phyloP scores from a whole-genome alignment of 2,113 vertebrate genomes.

The Petromus typicus region DNA sequence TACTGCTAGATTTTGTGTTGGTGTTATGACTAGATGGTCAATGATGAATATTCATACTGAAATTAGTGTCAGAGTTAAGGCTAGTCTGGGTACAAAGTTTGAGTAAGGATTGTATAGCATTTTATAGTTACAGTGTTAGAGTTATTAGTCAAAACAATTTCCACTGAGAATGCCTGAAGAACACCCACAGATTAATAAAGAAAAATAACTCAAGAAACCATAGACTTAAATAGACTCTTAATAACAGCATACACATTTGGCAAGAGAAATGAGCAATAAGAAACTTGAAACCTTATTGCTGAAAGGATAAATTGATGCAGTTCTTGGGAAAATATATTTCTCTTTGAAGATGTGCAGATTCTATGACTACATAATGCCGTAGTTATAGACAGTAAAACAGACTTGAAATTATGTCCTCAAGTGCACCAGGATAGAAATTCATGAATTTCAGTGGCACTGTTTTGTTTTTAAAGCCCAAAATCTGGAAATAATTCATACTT shows the following conservation, averaged over 20 bases:
- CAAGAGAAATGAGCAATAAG: neutral
- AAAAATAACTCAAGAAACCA: neutral
- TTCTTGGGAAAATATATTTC: neutral
- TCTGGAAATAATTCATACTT: conserved; percentile 9
- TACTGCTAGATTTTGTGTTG: neutral
- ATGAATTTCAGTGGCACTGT: neutral
- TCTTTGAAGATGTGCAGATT: neutral
- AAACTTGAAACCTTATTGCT: neutral
- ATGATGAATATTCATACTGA: neutral
- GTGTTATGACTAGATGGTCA: neutral
- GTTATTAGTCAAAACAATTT: neutral
- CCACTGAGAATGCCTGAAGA: neutral
- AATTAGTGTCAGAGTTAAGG: neutral
- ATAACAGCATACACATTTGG: neutral
- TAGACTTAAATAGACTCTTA: neutral
- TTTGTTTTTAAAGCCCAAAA: conserved; percentile 10
- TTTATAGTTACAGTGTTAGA: neutral
- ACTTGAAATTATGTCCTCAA: neutral
- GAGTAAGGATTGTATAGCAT: neutral
- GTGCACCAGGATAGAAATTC: neutral
- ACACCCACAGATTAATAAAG: neutral
- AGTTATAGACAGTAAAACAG: neutral
- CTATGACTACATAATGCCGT: neutral
- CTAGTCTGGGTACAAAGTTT: neutral
- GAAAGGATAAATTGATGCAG: neutral